phyloP scores from a whole-genome alignment of 1,140 invertebrate genomes.

The Paraescarpia echinospica region DNA sequence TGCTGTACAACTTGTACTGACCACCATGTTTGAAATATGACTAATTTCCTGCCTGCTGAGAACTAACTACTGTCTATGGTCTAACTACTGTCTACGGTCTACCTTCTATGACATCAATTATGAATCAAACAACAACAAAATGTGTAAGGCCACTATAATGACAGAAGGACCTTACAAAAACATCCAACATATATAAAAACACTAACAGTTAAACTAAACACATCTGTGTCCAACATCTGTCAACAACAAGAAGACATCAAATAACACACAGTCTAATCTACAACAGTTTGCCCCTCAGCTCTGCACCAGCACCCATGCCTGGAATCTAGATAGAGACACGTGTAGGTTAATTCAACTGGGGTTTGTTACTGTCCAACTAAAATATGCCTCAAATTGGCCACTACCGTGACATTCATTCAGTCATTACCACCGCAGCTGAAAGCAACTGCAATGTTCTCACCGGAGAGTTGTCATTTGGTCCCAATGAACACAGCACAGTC shows the following conservation, averaged over 20 bases:
- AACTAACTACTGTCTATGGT: too few relatives aligned
- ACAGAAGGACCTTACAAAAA: too few relatives aligned
- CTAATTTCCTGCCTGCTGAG: too few relatives aligned
- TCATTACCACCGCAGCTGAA: neutral
- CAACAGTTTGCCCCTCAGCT: neutral
- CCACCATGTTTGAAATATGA: too few relatives aligned
- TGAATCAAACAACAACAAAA: too few relatives aligned
- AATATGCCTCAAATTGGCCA: neutral
- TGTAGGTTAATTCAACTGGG: neutral
- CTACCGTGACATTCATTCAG: neutral
- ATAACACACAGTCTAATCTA: neutral
- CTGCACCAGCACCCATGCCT: neutral
- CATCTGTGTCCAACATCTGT: neutral
- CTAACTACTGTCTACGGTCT: too few relatives aligned
- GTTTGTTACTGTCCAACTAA: neutral
- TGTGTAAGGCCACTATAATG: too few relatives aligned
- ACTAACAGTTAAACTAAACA: neutral
- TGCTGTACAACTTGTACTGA: too few relatives aligned
- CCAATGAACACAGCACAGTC: neutral
- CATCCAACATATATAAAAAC: too few relatives aligned
- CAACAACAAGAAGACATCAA: neutral
- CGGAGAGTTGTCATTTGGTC: neutral
- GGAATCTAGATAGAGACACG: neutral
- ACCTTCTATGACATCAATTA: too few relatives aligned
- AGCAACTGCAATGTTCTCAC: neutral